Conservation (phyloP, 2,113 vertebrate species). For the Corydoras maculifer region DNA sequence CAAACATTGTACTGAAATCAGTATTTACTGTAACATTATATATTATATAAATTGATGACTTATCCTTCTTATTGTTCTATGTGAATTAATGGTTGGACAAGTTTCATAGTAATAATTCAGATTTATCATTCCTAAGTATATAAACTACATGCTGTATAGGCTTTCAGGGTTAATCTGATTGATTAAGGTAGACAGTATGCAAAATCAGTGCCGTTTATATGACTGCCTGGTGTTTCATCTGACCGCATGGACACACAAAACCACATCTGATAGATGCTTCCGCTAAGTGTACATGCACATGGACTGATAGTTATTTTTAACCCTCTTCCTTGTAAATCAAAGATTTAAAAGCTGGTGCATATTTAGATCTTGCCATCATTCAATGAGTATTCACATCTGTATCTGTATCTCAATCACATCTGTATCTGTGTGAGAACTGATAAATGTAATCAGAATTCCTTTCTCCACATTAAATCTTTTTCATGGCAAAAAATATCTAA, state of each 20-base stretch:
- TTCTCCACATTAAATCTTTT: too few relatives aligned
- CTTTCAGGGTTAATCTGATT: slow-evolving; percentile 20
- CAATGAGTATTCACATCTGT: slow-evolving; percentile 13
- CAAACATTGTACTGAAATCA: background rate
- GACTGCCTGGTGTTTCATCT: slow-evolving; percentile 25
- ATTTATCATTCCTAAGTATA: background rate
- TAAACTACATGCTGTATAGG: slow-evolving; percentile 23
- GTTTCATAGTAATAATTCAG: too few relatives aligned
- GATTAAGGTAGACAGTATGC: slow-evolving; percentile 36
- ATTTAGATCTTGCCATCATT: slow-evolving; percentile 32
- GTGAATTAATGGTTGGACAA: too few relatives aligned
- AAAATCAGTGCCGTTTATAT: slow-evolving; percentile 30
- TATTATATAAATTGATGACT: too few relatives aligned
- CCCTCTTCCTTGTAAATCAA: slow-evolving; percentile 44
- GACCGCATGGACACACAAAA: slow-evolving; percentile 11
- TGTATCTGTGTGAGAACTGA: slow-evolving; percentile 16
- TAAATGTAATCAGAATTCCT: too few relatives aligned
- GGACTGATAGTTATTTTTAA: slow-evolving; percentile 36
- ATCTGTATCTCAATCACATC: slow-evolving; percentile 20
- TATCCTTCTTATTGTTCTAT: too few relatives aligned
- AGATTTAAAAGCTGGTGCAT: slow-evolving; percentile 18
- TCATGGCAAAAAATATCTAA: too few relatives aligned
- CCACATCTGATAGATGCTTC: slow-evolving; percentile 31
- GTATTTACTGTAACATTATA: too few relatives aligned
- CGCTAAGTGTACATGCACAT: slow-evolving; percentile 7